Evolutionary conservation across 2,888 invertebrate species (phyloP), one percentile per base, ranked within the genome.

Genomic region (Zhuqinia jingwanae): DNA sequence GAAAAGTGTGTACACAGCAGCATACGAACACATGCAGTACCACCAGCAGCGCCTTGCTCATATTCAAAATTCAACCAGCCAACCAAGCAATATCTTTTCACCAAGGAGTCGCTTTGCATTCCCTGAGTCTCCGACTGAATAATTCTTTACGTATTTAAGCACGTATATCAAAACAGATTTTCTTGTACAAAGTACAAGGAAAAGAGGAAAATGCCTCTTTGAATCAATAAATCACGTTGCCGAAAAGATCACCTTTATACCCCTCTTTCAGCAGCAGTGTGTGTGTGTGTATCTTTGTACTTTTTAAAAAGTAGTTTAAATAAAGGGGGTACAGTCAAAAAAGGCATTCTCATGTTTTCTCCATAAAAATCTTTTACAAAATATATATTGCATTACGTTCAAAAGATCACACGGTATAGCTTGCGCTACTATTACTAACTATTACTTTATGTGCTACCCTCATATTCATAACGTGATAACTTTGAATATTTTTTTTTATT

Each of bases 211-310:
- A 27, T 50, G 13, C 45, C 50, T 60, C 22, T 58, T 60, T 73
- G 60, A 81, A 81, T 81, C 81, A 73, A 81, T 81, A 81, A 81
- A 81, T 81, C 73, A 73, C 81, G 56, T 70, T 68, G 42, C 45
- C 68, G 42, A 53, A 68, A 80, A 36, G 79, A 79, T 70, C 80
- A 80, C 45, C 68, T 80, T 80, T 63, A n/a, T 30, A 25, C 30
- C 36, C 79, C 50, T n/a, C n/a, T n/a, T n/a, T n/a, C n/a, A n/a
- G n/a, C n/a, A n/a, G n/a, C n/a, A n/a, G n/a, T n/a, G n/a, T n/a
- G n/a, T n/a, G n/a, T n/a, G n/a, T n/a, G n/a, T n/a, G n/a, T 65
- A 5, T 65, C 36, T 17, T 65, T 65, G 30, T 36, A 65, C 65
- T 36, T 65, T 25, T 8, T n/a, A 53, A 17, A 11, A 53, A 20